Base-by-base conservation (phyloP, 1,140 invertebrate genomes). In the Drosophila repleta region DNA sequence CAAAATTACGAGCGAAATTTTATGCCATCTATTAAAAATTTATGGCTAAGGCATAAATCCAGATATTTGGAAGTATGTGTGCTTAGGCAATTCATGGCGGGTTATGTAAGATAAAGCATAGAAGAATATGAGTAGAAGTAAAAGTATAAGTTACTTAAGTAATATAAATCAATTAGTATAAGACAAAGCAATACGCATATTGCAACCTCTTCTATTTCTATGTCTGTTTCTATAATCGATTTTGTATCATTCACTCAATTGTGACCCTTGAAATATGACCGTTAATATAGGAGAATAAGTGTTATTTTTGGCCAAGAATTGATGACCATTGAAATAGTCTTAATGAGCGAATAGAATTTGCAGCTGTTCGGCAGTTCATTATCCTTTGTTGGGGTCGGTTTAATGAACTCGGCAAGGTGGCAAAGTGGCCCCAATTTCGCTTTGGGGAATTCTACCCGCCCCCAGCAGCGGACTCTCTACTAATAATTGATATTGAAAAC, bases 401-500 rank as follows among this genome's bases (percentile, higher is more conserved):
- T 85, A 82, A 87, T 85, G 83, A 85, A 85, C 82, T 80, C 61
- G 32, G 37, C 70, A 69, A 87, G 82, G 82, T 82, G 79, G 74
- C 78, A 84, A 79, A 76, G 76, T 76, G 76, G 74, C 53, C 65
- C 41, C 58, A 74, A 69, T 82, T 76, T 58, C 48, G 41, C 41
- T 41, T 39, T 29, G 43, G 52, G 37, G 21, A n/a, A 11, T 46
- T n/a, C 43, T 24, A 11, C 39, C 29, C 35, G 8, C 15, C 48
- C 29, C 4, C 10, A 21, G 3, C 18, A 5, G 3, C 32, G 18
- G 8, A n/a, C 15, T n/a, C 15, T 10, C 32, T 49, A 57, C 63
- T 74, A 87, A 82, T 85, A 87, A 85, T 87, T 85, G 82, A 87
- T 87, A 85, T 78, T 82, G 82, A 85, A 84, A 84, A 80, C 72